Evolutionary conservation across 1,140 invertebrate species (phyloP).

Genomic region (Apocrypta bakeri): DNA sequence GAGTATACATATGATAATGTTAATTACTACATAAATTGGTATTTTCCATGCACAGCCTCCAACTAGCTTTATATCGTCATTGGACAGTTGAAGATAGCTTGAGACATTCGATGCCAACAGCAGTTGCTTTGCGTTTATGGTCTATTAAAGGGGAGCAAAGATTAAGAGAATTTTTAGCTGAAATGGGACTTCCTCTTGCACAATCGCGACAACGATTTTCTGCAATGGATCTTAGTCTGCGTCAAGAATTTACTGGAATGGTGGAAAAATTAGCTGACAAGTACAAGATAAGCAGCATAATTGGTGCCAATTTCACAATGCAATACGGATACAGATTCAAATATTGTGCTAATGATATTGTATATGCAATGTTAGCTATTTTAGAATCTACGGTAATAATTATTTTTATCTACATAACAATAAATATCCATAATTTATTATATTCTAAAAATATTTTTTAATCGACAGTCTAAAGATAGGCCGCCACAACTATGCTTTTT

Average conservation of each 20-base stretch:
- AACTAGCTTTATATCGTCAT: slow-evolving; percentile 88
- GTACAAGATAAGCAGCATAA: slow-evolving; percentile 85
- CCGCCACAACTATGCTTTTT: slow-evolving; percentile 82
- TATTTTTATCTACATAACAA: slow-evolving; percentile 12
- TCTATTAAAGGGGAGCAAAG: slow-evolving; percentile 88
- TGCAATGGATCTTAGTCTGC: slow-evolving; percentile 90
- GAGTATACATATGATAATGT: neutral
- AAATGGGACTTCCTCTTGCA: slow-evolving; percentile 92
- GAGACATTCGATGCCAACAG: slow-evolving; percentile 85
- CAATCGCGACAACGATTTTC: slow-evolving; percentile 90
- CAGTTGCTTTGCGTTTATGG: slow-evolving; percentile 81
- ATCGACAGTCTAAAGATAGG: slow-evolving; percentile 73
- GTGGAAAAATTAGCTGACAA: slow-evolving; percentile 86
- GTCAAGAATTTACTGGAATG: slow-evolving; percentile 85
- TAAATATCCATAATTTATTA: slow-evolving; percentile 27
- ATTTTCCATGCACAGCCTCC: slow-evolving; percentile 68
- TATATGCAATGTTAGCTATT: slow-evolving; percentile 86
- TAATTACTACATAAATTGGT: too few species aligned
- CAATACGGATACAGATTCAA: slow-evolving; percentile 88
- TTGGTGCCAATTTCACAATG: slow-evolving; percentile 85
- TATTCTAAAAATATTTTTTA: slow-evolving; percentile 13
- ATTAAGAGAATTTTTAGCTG: slow-evolving; percentile 91
- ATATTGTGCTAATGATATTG: slow-evolving; percentile 88
- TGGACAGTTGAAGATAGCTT: slow-evolving; percentile 94
- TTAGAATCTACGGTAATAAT: slow-evolving; percentile 82